Evolutionary conservation across 2,888 invertebrate species (phyloP).

Genomic region (Pheosia gnoma): DNA sequence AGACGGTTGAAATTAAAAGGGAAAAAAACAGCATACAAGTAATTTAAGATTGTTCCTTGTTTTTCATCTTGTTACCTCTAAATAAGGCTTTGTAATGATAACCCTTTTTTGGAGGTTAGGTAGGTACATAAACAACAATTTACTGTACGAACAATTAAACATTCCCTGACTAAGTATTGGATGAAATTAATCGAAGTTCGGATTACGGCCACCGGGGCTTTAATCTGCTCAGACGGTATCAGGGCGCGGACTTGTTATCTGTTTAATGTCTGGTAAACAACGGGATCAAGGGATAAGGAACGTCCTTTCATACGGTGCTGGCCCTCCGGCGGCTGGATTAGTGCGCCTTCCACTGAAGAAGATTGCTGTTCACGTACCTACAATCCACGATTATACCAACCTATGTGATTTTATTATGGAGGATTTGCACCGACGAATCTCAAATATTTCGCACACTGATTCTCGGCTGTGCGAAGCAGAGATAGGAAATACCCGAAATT

Average conservation of each 20-base stretch:
- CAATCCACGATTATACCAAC: constrained; percentile 43
- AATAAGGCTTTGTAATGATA: background rate
- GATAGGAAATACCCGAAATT: constrained; percentile 21
- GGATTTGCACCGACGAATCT: constrained; percentile 2
- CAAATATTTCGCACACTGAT: background rate
- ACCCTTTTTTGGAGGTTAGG: constrained; percentile 28
- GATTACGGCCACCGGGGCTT: constrained; percentile 78
- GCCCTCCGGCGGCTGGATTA: constrained; percentile 80
- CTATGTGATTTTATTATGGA: background rate
- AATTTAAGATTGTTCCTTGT: background rate
- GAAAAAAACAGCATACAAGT: background rate
- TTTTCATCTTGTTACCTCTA: background rate
- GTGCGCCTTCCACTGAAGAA: constrained; percentile 63
- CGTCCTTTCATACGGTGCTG: constrained; percentile 79
- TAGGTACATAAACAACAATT: constrained; percentile 56
- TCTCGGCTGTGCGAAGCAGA: background rate
- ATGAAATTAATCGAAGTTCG: constrained; percentile 83
- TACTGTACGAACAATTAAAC: constrained; percentile 62
- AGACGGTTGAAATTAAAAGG: too few relatives aligned
- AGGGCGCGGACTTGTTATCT: constrained; percentile 83
- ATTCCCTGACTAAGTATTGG: constrained; percentile 77
- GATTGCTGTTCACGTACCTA: constrained; percentile 67
- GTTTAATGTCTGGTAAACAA: constrained; percentile 85
- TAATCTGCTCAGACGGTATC: constrained; percentile 81
- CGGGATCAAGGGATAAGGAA: constrained; percentile 84